Evolutionary conservation across 2,113 vertebrate species (phyloP), one percentile per base, ranked within the genome.

Genomic region (Lichenostomus cassidix): DNA sequence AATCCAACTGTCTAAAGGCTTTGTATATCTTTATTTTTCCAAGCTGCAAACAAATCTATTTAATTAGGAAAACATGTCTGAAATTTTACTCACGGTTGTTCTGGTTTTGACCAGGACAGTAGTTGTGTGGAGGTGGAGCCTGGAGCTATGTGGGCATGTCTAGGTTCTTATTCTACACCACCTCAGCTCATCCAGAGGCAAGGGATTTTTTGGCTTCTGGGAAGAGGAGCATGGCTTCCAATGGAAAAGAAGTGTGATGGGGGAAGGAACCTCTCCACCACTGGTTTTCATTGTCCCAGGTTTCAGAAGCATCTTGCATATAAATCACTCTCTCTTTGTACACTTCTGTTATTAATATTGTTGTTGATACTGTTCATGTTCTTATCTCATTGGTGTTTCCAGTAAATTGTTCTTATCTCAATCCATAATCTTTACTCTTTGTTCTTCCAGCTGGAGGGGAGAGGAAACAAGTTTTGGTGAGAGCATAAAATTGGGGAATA

Each of bases 21-120:
- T 89, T 87, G 58, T 49, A 92, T 91, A 67, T 37, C 69, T 91
- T 67, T 35, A 47, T 95, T 94, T 96, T 79, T 71, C 67, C 63
- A 71, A 52, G 37, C 18, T 91, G 52, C 62, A 97, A 97, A 91
- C 75, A 53, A 92, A 92, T 56, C 33, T 75, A 59, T 92, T 94
- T 95, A 93, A 96, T 79, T 90, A 83, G 74, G 89, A 92, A 95
- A 92, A 60, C 8, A 31, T 46, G 46, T 22, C 75, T 69, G 68
- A 91, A 91, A 79, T 84, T 79, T 87, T 79, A 80, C 53, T 74
- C 62, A 31, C 5, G 9, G 7, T 53, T 68, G 42, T 29, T 44
- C n/a, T 60, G 17, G 24, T 41, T 75, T 68, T 8, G 24, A 13
- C 19, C 24, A 25, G 9, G 20, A 53, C 11, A 39, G 55, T 5